phyloP scores from a whole-genome alignment of 1,140 invertebrate genomes.

The Phthorimaea operculella region DNA sequence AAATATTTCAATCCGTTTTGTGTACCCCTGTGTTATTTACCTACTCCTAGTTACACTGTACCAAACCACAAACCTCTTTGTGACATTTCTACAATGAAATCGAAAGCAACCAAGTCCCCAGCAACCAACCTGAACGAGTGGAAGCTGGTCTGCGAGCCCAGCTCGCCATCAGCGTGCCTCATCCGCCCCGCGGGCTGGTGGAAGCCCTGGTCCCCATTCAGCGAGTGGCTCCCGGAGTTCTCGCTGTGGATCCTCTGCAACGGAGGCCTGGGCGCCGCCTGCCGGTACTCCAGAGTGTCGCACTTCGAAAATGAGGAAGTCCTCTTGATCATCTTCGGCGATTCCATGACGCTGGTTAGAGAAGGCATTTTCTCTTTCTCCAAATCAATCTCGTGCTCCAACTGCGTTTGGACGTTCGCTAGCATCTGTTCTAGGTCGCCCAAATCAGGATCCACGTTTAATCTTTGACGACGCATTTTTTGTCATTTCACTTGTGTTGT shows the following conservation, averaged over 20 bases:
- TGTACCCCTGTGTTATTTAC: no score
- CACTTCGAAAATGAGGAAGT: conserved; percentile 31
- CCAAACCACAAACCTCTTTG: no score
- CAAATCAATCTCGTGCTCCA: conserved; percentile 61
- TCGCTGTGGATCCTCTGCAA: conserved; percentile 24
- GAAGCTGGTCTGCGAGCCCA: conserved; percentile 40
- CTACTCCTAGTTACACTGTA: no score
- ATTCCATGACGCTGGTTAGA: conserved; percentile 45
- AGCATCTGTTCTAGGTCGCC: conserved; percentile 64
- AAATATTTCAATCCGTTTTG: no score
- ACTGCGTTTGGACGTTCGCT: conserved; percentile 56
- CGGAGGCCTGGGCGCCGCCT: conserved; percentile 30
- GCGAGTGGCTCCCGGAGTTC: conserved; percentile 31
- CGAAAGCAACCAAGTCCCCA: no score
- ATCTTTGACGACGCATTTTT: conserved; percentile 45
- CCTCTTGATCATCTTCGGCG: conserved; percentile 43
- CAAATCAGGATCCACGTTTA: conserved; percentile 55
- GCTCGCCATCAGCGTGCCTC: conserved; percentile 43
- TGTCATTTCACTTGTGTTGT: not conserved
- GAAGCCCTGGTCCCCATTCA: conserved; percentile 26
- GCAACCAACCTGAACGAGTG: conserved; percentile 32
- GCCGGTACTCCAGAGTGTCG: conserved; percentile 31
- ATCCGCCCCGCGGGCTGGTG: conserved; percentile 25
- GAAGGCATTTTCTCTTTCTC: conserved; percentile 53
- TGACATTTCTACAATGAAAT: no score